A percentile compares a stretch with the other conserved stretches of the same genome.
These are phyloP conservation scores for Villa cingulata DNA, from an alignment of 2,888 invertebrate genomes.

Conservation along the genomic window DNA sequence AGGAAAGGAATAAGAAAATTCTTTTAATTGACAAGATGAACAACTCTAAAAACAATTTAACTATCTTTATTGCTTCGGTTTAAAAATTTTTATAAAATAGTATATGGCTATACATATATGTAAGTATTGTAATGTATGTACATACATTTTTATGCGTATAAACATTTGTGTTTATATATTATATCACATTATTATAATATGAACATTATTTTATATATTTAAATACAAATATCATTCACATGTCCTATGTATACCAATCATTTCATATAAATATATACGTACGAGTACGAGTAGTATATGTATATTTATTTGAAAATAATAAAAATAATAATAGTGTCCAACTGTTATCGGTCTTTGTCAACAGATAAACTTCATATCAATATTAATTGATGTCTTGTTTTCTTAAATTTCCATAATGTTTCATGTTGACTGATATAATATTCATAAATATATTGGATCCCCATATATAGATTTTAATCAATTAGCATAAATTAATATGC, in stretches of 20 bases:
- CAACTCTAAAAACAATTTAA: neutral
- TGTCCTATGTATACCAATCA: too few species aligned
- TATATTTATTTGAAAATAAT: too few species aligned
- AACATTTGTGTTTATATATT: too few species aligned
- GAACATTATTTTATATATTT: too few species aligned
- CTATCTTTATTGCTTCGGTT: neutral
- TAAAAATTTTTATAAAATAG: neutral
- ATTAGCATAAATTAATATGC: constrained; percentile 17
- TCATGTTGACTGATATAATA: neutral
- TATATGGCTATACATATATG: neutral
- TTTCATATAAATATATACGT: too few species aligned
- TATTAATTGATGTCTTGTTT: constrained; percentile 9
- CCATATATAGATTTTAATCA: constrained; percentile 9
- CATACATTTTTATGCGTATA: neutral
- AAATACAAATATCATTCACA: too few species aligned
- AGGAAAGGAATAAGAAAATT: too few species aligned
- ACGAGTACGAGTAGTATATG: too few species aligned
- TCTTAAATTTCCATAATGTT: constrained; percentile 3
- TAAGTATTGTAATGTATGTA: neutral
- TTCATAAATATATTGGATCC: neutral
- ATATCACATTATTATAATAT: too few species aligned
- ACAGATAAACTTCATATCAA: constrained; percentile 8
- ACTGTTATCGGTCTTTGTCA: constrained; percentile 6
- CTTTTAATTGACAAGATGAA: neutral
- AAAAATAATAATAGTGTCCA: constrained; percentile 4